These are phyloP conservation scores for Diplolepis rosae DNA, from an alignment of 2,888 invertebrate species.

Conservation along the genomic window DNA sequence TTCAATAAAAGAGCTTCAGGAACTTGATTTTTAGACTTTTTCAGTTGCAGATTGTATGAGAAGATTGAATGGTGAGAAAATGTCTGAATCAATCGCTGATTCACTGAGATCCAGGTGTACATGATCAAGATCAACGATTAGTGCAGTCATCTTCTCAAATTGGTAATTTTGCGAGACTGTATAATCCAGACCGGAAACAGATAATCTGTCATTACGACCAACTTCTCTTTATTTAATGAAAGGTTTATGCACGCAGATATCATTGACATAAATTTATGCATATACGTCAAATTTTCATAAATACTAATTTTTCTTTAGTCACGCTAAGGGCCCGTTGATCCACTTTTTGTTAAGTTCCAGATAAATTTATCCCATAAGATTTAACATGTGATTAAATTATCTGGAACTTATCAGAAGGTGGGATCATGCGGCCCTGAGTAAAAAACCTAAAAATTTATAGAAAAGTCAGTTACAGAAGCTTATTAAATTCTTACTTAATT, in stretches of 20 bases:
- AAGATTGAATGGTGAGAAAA: not conserved
- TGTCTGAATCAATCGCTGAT: conserved; percentile 6
- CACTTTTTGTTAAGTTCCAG: no score
- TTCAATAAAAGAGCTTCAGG: no score
- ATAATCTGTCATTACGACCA: conserved; percentile 4
- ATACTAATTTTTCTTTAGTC: not conserved
- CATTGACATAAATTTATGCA: not conserved
- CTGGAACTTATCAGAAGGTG: no score
- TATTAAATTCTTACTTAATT: no score
- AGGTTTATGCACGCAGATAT: not conserved
- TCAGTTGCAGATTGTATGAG: not conserved
- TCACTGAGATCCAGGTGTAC: conserved; percentile 22
- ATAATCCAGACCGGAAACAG: conserved; percentile 9
- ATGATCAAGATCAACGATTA: conserved; percentile 17
- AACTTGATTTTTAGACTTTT: not conserved
- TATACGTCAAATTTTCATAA: not conserved
- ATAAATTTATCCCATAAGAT: no score
- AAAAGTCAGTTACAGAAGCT: no score
- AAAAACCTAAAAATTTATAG: no score
- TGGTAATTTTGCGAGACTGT: conserved; percentile 23
- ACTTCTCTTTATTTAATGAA: conserved; percentile 1
- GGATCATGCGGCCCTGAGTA: no score
- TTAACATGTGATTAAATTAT: no score
- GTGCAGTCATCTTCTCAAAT: conserved; percentile 16
- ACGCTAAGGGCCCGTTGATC: no score